These are phyloP conservation scores for Ceramica pisi DNA, from an alignment of 2,888 invertebrate genomes.

Conservation along the genomic window DNA sequence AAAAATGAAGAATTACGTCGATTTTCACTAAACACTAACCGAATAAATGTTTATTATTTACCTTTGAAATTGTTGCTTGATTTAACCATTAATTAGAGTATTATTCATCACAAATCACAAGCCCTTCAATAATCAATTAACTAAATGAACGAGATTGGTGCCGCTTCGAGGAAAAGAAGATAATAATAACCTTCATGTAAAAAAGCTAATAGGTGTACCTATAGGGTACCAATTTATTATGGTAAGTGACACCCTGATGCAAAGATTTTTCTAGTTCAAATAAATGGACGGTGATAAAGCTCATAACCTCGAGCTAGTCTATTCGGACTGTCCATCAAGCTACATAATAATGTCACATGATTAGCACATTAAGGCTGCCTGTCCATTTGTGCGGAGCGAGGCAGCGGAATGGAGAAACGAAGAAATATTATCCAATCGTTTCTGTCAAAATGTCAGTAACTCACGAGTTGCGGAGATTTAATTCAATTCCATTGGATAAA, in stretches of 20 bases:
- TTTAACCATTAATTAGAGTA: not conserved
- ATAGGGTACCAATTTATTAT: too few species aligned
- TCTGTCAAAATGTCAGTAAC: too few species aligned
- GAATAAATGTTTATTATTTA: slow-evolving; percentile 26
- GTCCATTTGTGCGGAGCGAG: too few species aligned
- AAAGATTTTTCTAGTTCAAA: not conserved
- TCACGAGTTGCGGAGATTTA: too few species aligned
- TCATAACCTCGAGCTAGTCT: not conserved
- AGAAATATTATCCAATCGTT: too few species aligned
- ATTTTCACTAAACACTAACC: not conserved
- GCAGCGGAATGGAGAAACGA: too few species aligned
- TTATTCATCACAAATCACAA: not conserved
- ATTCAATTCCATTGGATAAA: too few species aligned
- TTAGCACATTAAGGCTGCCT: too few species aligned
- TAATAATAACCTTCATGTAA: not conserved
- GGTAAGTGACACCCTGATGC: not conserved
- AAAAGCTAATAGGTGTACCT: not conserved
- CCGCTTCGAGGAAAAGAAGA: not conserved
- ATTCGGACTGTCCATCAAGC: not conserved
- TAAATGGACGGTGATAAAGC: not conserved
- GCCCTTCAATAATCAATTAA: not conserved
- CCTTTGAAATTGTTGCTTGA: not conserved
- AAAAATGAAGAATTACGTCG: slow-evolving; percentile 21
- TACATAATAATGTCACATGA: too few species aligned
- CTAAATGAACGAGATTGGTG: not conserved